Conservation (phyloP, 2,797 vertebrate species). For the Hapalemur alaotrensis region DNA sequence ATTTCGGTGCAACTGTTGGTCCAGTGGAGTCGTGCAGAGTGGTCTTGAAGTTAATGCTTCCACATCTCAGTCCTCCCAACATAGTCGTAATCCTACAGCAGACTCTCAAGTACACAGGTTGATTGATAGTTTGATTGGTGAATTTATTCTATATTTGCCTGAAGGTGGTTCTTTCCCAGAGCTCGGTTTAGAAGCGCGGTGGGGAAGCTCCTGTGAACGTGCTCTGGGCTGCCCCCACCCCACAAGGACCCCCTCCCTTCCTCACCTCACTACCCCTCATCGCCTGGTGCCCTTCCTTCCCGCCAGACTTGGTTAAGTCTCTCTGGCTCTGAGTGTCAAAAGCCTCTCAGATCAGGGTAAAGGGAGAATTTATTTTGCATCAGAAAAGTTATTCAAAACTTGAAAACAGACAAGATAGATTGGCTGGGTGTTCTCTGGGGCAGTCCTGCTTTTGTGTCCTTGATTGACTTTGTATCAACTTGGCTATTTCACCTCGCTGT, state of each 20-base stretch:
- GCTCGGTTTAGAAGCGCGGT: not conserved
- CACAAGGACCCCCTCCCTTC: not conserved
- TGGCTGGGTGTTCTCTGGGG: too few species aligned
- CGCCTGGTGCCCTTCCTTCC: not conserved
- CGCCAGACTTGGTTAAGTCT: not conserved
- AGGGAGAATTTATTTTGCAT: not conserved
- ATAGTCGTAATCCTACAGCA: rapidly evolving
- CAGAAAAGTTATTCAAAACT: not conserved
- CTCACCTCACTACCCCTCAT: not conserved
- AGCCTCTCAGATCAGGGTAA: not conserved
- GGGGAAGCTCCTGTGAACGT: not conserved
- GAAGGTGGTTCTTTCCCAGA: not conserved
- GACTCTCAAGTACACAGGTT: not conserved
- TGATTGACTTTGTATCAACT: not conserved
- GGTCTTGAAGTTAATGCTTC: not conserved
- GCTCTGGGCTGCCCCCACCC: not conserved
- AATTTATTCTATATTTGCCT: not conserved
- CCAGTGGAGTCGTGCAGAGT: not conserved
- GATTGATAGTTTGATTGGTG: not conserved
- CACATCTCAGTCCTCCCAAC: not conserved
- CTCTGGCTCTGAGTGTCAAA: not conserved
- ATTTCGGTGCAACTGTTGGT: not conserved
- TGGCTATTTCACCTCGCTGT: not conserved
- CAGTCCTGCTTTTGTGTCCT: not conserved
- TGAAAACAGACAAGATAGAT: not conserved